Evolutionary conservation across 1,140 invertebrate species (phyloP).

Genomic region (Stegodyphus dumicola): DNA sequence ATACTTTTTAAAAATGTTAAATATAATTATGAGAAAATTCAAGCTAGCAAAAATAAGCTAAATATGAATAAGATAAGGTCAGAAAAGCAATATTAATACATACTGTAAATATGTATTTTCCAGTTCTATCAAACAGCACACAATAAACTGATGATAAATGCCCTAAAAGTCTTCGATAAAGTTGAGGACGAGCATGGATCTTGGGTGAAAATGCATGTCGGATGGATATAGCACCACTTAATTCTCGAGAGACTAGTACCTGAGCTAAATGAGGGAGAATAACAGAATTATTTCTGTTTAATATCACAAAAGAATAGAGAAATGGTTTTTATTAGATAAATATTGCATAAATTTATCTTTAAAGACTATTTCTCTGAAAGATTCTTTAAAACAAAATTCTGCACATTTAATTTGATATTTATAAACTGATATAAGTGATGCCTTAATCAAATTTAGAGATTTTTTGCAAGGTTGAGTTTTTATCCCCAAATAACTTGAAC

Average conservation of each 20-base stretch:
- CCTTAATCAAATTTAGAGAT: too few species aligned
- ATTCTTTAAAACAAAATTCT: too few species aligned
- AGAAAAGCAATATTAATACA: constrained; percentile 64
- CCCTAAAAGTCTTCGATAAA: constrained; percentile 85
- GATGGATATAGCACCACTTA: constrained; percentile 74
- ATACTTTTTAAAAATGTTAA: too few species aligned
- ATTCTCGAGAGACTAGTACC: constrained; percentile 78
- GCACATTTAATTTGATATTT: too few species aligned
- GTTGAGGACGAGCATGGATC: constrained; percentile 78
- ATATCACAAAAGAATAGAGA: background rate
- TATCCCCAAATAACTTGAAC: too few species aligned
- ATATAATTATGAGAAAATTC: too few species aligned
- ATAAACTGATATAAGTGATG: too few species aligned
- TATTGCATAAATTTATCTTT: too few species aligned
- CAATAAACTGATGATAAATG: constrained; percentile 97
- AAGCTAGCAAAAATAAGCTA: too few species aligned
- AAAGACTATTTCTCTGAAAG: too few species aligned
- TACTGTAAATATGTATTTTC: constrained; percentile 91
- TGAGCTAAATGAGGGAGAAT: constrained; percentile 71
- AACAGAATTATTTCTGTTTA: background rate
- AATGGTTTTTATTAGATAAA: too few species aligned
- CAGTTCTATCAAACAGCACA: constrained; percentile 92
- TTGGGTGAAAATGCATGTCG: constrained; percentile 76
- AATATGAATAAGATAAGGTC: background rate
- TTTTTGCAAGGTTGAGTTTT: too few species aligned